These are phyloP conservation scores for Montipora sp. DNA, from an alignment of 64 coral and sea anemone species.

Conservation along the genomic window DNA sequence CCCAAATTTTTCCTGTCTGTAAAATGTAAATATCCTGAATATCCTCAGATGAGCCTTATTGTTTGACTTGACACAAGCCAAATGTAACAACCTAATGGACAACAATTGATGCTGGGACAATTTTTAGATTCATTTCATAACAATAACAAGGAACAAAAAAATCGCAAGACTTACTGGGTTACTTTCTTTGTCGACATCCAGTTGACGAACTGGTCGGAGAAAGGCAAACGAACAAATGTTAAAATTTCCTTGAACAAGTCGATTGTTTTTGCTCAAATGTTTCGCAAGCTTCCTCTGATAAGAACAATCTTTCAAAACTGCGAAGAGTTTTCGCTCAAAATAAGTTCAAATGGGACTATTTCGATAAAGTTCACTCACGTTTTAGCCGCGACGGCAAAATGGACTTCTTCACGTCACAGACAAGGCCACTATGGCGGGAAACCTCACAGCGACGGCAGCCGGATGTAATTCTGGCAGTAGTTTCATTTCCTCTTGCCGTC, in stretches of 20 bases:
- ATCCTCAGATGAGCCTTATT: too few species aligned
- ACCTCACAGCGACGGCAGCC: slow-evolving; percentile 43
- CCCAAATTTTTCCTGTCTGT: background rate
- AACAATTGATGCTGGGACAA: too few species aligned
- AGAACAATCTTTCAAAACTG: slow-evolving; percentile 23
- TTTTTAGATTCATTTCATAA: background rate
- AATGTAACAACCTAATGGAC: too few species aligned
- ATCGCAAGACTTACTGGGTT: slow-evolving; percentile 19
- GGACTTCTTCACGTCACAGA: slow-evolving; percentile 5
- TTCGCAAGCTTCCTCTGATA: slow-evolving; percentile 4
- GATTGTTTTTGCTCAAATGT: background rate
- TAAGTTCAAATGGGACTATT: slow-evolving; percentile 50
- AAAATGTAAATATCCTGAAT: too few species aligned
- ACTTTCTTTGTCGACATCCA: too few species aligned
- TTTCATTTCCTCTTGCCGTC: background rate
- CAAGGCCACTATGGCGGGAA: slow-evolving; percentile 13
- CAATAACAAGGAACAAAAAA: background rate
- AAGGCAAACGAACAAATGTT: background rate
- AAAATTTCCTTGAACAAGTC: background rate
- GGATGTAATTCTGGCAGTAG: slow-evolving; percentile 46
- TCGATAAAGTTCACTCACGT: slow-evolving; percentile 22
- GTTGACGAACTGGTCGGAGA: background rate
- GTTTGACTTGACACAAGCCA: too few species aligned
- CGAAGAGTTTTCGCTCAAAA: slow-evolving; percentile 12
- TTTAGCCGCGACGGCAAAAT: slow-evolving; percentile 44